Evolutionary conservation across 2,113 vertebrate species (phyloP), one percentile per base, ranked within the genome.

Genomic region (Prunella himalayana): DNA sequence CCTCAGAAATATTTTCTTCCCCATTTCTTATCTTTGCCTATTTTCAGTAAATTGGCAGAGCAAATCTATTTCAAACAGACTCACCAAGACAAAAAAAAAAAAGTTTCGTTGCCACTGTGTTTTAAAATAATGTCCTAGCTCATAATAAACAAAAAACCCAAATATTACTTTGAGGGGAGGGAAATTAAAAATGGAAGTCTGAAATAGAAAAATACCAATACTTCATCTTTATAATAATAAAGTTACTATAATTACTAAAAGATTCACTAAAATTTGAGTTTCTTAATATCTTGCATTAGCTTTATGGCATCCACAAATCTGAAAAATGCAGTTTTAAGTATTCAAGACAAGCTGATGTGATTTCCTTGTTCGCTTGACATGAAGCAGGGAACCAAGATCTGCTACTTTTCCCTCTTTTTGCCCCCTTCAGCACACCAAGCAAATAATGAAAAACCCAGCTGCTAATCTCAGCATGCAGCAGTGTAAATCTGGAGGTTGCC

Each of bases 81-180:
- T 49, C 31, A 23, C 4, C 0, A 5, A 47, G 7, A 37, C 6
- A 5, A 59, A 56, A 30, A 31, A n/a, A 27, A 35, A 31, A 73
- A n/a, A n/a, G n/a, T 3, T 27, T 68, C 1, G 11, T 42, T 75
- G 5, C 1, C 0, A 1, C 30, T 54, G 5, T 25, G 2, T 44
- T 89, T 60, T 25, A 61, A 60, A 85, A 25, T 7, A 73, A 21
- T 37, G 17, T 7, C 5, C 2, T 42, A 28, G 41, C 17, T 71
- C 10, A 37, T 25, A 51, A 25, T 6, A 57, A 82, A 37, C 11
- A 49, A 61, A 91, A 85, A 11, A 27, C 4, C 9, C 23, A 82
- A 82, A 10, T 28, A 13, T 33, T 78, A 15, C 2, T 54, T 33
- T 7, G 0, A 15, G 23, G n/a, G 14, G 2, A 8, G 5, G 4